Base-by-base conservation (phyloP, 2,888 invertebrate genomes). In the Sepioteuthis lessoniana region DNA sequence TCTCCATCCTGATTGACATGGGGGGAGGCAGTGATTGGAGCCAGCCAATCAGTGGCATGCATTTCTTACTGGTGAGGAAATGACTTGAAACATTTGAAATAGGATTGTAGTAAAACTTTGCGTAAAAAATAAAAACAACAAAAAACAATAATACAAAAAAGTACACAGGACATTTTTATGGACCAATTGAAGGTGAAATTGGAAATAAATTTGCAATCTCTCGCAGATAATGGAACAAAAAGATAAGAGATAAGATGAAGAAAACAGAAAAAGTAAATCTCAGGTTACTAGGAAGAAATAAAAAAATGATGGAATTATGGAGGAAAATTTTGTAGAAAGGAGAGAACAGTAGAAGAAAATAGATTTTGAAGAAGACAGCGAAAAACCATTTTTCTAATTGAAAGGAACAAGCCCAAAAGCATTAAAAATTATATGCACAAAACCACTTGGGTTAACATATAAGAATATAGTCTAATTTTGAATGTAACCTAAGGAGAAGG, bases 11-110 rank as follows among this genome's bases (percentile, higher is more conserved):
- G 76, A 28, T 76, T 0, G n/a, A 76, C 31, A 28, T 76, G n/a
- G 31, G 13, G 50, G n/a, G 76, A 10, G 76, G 28, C 31, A n/a
- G 76, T 76, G 76, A 76, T 76, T n/a, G 31, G 76, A 76, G 28
- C 31, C 31, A 76, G 31, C 76, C 76, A 76, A 76, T 76, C 76
- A 76, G 76, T 76, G 76, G 76, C 76, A 76, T 76, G 76, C 76
- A 76, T 76, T 76, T 76, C 76, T 76, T 31, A 76, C 76, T 76
- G 31, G 76, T 76, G 76, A 76, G 76, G 76, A 76, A 76, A 76
- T 76, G 76, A 76, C 76, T 76, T 76, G 76, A 76, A 76, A 76
- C 76, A 76, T 76, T 76, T 76, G 76, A 76, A 76, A 76, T 76
- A n/a, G 76, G 76, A 76, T 76, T 76, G 76, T 76, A 76, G 76